phyloP scores from a whole-genome alignment of 2,797 vertebrate genomes.

The Ctenopoma kingsleyae region DNA sequence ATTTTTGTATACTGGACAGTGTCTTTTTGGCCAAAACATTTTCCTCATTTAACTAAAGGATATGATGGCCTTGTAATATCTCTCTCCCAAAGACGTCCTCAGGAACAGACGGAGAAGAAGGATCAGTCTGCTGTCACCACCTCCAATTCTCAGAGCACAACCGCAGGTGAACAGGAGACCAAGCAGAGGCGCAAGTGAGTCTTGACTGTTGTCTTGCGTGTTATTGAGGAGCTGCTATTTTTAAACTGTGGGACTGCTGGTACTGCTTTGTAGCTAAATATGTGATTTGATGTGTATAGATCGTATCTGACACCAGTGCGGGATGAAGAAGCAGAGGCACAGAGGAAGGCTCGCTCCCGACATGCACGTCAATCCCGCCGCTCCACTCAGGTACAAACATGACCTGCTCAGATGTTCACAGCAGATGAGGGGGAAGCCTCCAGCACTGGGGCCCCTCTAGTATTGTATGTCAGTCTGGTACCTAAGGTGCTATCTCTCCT shows the following conservation, averaged over 20 bases:
- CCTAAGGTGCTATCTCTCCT: constrained; percentile 14
- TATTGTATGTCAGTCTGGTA: background rate
- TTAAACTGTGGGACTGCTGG: background rate
- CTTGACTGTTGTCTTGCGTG: background rate
- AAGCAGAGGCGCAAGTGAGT: constrained; percentile 90
- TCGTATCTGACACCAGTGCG: constrained; percentile 90
- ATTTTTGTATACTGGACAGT: background rate
- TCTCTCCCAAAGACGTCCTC: constrained; percentile 78
- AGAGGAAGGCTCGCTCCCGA: constrained; percentile 89
- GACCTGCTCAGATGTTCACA: background rate
- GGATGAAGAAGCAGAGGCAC: constrained; percentile 90
- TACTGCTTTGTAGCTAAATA: constrained; percentile 1
- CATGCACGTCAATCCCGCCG: constrained; percentile 89
- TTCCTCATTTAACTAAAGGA: background rate
- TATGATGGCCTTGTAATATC: background rate
- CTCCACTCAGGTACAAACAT: constrained; percentile 86
- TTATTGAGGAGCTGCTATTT: background rate
- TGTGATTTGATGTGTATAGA: constrained; percentile 58
- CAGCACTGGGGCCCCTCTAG: background rate
- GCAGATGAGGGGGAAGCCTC: background rate
- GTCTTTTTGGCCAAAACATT: background rate
- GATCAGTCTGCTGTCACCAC: constrained; percentile 71
- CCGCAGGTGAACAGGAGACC: constrained; percentile 79
- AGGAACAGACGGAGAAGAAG: constrained; percentile 85
- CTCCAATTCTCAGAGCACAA: constrained; percentile 67